A percentile compares a stretch with the other conserved stretches of the same genome.
phyloP scores from a whole-genome alignment of 1,140 invertebrate genomes.

The Anoplolepis gracilipes region DNA sequence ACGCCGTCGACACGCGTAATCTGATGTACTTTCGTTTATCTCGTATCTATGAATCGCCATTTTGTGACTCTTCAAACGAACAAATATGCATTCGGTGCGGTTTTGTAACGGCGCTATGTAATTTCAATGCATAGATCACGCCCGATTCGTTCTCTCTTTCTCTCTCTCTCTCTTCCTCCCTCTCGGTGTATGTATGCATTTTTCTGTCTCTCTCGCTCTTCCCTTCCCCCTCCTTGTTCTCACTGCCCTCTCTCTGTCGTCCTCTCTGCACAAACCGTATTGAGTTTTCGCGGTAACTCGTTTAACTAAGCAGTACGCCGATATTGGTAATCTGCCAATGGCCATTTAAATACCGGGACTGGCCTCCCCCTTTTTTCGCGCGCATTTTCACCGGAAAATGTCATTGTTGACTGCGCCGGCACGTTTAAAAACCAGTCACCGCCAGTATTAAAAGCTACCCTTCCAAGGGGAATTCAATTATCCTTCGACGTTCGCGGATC shows the following conservation, averaged over 20 bases:
- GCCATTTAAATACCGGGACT: conserved; percentile 76
- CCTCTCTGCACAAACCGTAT: conserved; percentile 73
- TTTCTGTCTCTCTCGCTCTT: conserved; percentile 53
- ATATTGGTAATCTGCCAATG: conserved; percentile 77
- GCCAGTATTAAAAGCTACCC: conserved; percentile 73
- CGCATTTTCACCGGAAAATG: conserved; percentile 74
- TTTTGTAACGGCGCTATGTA: conserved; percentile 63
- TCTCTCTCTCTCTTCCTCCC: conserved; percentile 24
- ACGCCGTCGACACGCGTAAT: conserved; percentile 48
- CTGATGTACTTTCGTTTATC: conserved; percentile 56
- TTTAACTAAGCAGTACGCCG: conserved; percentile 77
- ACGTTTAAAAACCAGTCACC: conserved; percentile 74
- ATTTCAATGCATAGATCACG: conserved; percentile 67
- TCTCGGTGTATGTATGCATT: conserved; percentile 8
- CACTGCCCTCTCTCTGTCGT: conserved; percentile 15
- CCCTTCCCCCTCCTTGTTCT: conserved; percentile 47
- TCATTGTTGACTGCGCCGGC: conserved; percentile 71
- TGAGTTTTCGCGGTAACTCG: conserved; percentile 78
- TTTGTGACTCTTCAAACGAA: conserved; percentile 48
- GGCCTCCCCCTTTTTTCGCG: conserved; percentile 70
- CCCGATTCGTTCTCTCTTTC: conserved; percentile 23
- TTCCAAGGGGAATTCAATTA: conserved; percentile 69
- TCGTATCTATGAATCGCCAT: conserved; percentile 54
- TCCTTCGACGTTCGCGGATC: conserved; percentile 62
- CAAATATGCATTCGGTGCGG: conserved; percentile 54